These are phyloP conservation scores for Morbakka virulenta DNA, from an alignment of 30 jellyfish, hydroid and myxozoan species.

Conservation along the genomic window DNA sequence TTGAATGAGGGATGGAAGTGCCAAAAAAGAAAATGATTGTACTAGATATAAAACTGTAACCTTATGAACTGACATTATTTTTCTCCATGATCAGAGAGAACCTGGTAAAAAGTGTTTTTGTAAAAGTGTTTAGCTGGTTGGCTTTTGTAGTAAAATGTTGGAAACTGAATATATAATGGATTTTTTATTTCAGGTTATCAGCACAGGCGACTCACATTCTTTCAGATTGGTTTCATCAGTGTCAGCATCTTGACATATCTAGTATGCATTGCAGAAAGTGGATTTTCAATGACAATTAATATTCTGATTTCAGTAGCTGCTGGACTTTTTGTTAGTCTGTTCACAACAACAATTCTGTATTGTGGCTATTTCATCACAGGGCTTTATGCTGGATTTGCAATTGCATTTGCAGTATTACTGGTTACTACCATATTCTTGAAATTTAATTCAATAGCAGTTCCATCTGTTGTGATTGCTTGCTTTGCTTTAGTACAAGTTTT, in stretches of 20 bases:
- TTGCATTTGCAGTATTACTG: conserved; percentile 72
- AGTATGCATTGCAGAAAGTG: conserved; percentile 65
- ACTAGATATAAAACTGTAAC: too few species aligned
- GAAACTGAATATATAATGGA: too few species aligned
- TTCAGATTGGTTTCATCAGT: conserved; percentile 73
- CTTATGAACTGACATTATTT: too few species aligned
- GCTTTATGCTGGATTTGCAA: conserved; percentile 84
- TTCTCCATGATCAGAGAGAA: too few species aligned
- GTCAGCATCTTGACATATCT: conserved; percentile 64
- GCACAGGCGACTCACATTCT: conserved; percentile 74
- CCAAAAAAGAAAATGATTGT: too few species aligned
- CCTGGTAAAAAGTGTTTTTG: too few species aligned
- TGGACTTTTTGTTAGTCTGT: conserved; percentile 82
- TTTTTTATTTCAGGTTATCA: conserved; percentile 57
- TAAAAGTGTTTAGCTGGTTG: too few species aligned
- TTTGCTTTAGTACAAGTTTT: conserved; percentile 74
- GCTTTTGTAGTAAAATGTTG: too few species aligned
- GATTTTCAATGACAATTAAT: conserved; percentile 50
- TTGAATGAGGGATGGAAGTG: too few species aligned
- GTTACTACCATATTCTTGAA: conserved; percentile 56
- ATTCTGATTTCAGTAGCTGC: conserved; percentile 83
- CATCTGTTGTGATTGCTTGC: conserved; percentile 73
- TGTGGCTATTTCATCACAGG: conserved; percentile 93
- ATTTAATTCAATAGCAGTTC: conserved; percentile 77
- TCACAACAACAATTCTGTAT: conserved; percentile 67